phyloP scores from a whole-genome alignment of 2,888 invertebrate genomes.

The Lepetodrilus schrolli region DNA sequence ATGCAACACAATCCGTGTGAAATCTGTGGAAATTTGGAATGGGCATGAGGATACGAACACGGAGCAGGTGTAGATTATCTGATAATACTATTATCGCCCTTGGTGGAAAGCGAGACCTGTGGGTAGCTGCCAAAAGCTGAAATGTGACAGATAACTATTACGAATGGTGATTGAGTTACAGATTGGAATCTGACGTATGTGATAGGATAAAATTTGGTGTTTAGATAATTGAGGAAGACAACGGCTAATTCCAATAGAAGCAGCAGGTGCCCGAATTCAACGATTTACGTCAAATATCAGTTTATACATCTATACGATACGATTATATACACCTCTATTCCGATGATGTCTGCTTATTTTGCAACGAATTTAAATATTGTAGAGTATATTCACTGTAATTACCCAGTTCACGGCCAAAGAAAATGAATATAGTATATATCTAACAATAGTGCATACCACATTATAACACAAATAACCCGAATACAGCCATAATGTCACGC shows the following conservation, averaged over 20 bases:
- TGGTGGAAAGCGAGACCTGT: not conserved
- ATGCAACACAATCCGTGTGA: slow-evolving; percentile 8
- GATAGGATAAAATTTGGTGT: not conserved
- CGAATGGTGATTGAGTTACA: slow-evolving; percentile 19
- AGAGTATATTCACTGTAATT: too few relatives aligned
- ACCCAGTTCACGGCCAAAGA: too few relatives aligned
- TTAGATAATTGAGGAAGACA: not conserved
- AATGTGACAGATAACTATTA: slow-evolving; percentile 20
- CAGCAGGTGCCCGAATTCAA: not conserved
- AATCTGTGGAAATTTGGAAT: slow-evolving; percentile 19
- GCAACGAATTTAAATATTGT: too few relatives aligned
- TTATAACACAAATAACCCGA: too few relatives aligned
- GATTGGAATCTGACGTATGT: not conserved
- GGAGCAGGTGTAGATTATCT: slow-evolving; percentile 19
- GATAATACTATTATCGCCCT: slow-evolving; percentile 13
- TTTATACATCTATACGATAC: too few relatives aligned
- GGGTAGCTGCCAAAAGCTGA: slow-evolving; percentile 21
- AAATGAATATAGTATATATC: too few relatives aligned
- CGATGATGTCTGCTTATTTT: too few relatives aligned
- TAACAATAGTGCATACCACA: too few relatives aligned
- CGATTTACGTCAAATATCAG: slow-evolving; percentile 2
- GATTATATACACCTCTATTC: too few relatives aligned
- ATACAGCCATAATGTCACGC: too few relatives aligned
- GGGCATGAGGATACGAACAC: slow-evolving; percentile 14
- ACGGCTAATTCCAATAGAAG: not conserved